Evolutionary conservation across 2,797 vertebrate species (phyloP).

Genomic region (Coreius guichenoti): DNA sequence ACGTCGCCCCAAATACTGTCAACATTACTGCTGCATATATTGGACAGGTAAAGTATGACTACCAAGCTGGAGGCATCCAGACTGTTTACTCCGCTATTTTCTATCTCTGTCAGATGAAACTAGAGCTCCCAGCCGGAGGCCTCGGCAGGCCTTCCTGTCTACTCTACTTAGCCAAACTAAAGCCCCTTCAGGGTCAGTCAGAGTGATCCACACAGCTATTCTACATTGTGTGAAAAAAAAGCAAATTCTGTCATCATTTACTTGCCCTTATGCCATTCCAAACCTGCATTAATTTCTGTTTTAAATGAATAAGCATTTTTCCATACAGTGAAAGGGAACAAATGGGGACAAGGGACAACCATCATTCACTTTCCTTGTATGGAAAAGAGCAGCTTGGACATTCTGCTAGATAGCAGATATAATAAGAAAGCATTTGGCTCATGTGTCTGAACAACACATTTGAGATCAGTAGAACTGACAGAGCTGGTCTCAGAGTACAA

Average conservation of each 20-base stretch:
- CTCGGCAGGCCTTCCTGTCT: slow-evolving; percentile 58
- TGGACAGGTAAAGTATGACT: slow-evolving; percentile 47
- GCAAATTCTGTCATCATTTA: background rate
- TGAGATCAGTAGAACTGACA: slow-evolving; percentile 28
- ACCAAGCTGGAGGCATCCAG: slow-evolving; percentile 47
- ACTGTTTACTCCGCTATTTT: slow-evolving; percentile 55
- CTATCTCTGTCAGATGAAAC: slow-evolving; percentile 52
- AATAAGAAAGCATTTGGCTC: background rate
- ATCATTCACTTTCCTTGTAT: background rate
- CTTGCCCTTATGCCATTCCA: background rate
- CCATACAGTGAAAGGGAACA: background rate
- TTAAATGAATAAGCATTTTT: background rate
- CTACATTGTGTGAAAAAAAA: slow-evolving; percentile 22
- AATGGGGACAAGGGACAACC: background rate
- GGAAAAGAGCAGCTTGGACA: background rate
- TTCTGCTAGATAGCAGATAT: background rate
- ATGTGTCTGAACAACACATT: background rate
- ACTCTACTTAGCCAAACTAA: slow-evolving; percentile 53
- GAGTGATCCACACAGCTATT: slow-evolving; percentile 17
- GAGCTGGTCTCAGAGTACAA: background rate
- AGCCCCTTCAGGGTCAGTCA: slow-evolving; percentile 44
- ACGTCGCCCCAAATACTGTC: slow-evolving; percentile 15
- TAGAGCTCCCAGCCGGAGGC: slow-evolving; percentile 50
- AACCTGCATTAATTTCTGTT: background rate
- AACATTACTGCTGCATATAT: slow-evolving; percentile 23